A percentile compares a stretch with the other conserved stretches of the same genome.
These are phyloP conservation scores for Rhea pennata DNA, from an alignment of 2,113 vertebrate genomes.

Conservation along the genomic window DNA sequence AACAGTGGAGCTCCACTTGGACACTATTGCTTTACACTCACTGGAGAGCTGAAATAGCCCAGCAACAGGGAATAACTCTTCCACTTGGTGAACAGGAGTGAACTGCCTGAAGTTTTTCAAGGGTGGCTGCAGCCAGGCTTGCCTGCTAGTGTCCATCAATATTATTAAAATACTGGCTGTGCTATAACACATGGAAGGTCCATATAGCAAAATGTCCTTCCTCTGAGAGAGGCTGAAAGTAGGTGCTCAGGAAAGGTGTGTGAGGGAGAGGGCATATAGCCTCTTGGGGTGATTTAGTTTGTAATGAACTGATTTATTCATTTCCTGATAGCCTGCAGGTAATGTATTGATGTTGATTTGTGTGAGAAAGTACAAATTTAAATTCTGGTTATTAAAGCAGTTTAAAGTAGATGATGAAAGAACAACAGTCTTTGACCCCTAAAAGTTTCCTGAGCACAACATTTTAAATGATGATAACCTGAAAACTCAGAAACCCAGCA, in stretches of 20 bases:
- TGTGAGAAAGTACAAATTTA: background rate
- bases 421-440: background rate
- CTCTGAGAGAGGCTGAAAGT: background rate
- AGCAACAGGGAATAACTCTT: background rate
- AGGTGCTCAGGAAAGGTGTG: background rate
- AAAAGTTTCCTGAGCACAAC: background rate
- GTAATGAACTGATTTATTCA: background rate
- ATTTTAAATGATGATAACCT: background rate
- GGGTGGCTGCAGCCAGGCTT: background rate
- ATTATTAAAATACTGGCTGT: background rate
- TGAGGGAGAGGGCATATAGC: background rate
- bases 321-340: background rate
- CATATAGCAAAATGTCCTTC: background rate
- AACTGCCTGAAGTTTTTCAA: background rate
- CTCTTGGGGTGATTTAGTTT: background rate
- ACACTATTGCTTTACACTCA: background rate
- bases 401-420: background rate
- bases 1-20: background rate
- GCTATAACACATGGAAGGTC: background rate
- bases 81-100: background rate
- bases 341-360: background rate
- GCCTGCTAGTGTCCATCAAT: background rate
- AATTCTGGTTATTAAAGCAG: background rate
- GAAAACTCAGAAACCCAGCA: background rate
- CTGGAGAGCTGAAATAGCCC: background rate